Base-by-base conservation (phyloP, 2,888 invertebrate species). In the Macrosiphum euphorbiae region DNA sequence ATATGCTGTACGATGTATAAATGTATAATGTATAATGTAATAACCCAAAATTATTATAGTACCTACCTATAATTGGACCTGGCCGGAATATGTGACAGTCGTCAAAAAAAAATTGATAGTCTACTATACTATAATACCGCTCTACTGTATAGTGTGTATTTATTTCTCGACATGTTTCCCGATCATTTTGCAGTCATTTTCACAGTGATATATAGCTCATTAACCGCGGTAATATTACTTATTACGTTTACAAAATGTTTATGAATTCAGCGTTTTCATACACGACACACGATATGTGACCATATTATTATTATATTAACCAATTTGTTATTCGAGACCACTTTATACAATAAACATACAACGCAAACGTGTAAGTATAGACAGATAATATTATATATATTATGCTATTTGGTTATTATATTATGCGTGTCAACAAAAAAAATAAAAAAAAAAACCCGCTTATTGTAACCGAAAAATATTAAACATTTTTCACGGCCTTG, bases 171-270 rank as follows among this genome's bases (percentile, higher is more conserved):
- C 78, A 61, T 61, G 55, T 41, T 90, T 47, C 24, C 28, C 28
- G n/a, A 61, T 90, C 47, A 90, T 90, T 89, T 90, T 90, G 47
- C 61, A 47, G 90, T 58, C 58, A 89, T 89, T 89, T 58, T 26
- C 47, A 47, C 44, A 58, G 28, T 89, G 28, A 35, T 58, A n/a
- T 28, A n/a, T 47, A 78, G 35, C 35, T 78, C 35, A 78, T 78
- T 78, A 78, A 78, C 78, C 20, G 35, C 35, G 8, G 35, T 35
- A 20, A 35, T 78, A 78, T 35, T 44, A 86, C 44, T 86, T 55
- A 44, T 67, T 44, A 90, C 28, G 11, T 90, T 47, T 16, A n/a
- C 28, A 47, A 47, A 44, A 28, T 44, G 2, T 26, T 26, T 90
- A 67, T 67, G 20, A 47, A 61, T 90, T 90, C 44, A 24, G 26